These are phyloP conservation scores for Drosophila watanabei DNA, from an alignment of 1,140 invertebrate genomes.

Conservation along the genomic window DNA sequence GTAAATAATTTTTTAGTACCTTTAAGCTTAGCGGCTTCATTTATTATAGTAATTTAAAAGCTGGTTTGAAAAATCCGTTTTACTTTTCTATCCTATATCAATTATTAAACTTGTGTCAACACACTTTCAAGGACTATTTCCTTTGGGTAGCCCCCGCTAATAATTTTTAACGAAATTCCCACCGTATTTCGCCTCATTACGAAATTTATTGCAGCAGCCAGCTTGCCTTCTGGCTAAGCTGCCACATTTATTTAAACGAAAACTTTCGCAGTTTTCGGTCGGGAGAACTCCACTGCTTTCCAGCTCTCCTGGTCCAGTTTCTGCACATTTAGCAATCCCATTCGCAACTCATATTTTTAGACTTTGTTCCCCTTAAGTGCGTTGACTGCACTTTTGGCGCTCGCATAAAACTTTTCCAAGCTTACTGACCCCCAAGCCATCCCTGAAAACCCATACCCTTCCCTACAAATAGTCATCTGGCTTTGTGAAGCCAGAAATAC, in stretches of 20 bases:
- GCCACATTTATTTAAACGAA: constrained; percentile 67
- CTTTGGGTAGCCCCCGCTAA: constrained; percentile 2
- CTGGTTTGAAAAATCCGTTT: not conserved
- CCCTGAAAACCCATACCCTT: constrained; percentile 11
- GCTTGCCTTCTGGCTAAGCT: constrained; percentile 37
- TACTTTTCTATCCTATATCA: not conserved
- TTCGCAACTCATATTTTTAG: constrained; percentile 79
- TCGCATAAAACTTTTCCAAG: constrained; percentile 73
- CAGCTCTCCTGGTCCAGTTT: constrained; percentile 15
- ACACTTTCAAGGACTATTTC: constrained; percentile 20
- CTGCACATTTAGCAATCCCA: constrained; percentile 57
- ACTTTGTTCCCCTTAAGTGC: constrained; percentile 62
- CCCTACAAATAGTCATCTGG: constrained; percentile 61
- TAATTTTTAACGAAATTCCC: constrained; percentile 40
- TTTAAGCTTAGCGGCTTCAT: not conserved
- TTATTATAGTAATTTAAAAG: not conserved
- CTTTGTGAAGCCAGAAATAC: constrained; percentile 41
- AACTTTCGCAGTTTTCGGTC: constrained; percentile 28
- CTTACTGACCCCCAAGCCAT: constrained; percentile 15
- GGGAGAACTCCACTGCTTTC: too few species aligned
- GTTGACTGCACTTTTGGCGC: constrained; percentile 76
- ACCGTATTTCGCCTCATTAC: constrained; percentile 41
- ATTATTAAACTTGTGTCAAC: not conserved
- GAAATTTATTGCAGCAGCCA: constrained; percentile 33
- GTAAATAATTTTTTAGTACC: not conserved